Conservation (phyloP, 2,113 vertebrate genomes). For the Malurus melanocephalus region DNA sequence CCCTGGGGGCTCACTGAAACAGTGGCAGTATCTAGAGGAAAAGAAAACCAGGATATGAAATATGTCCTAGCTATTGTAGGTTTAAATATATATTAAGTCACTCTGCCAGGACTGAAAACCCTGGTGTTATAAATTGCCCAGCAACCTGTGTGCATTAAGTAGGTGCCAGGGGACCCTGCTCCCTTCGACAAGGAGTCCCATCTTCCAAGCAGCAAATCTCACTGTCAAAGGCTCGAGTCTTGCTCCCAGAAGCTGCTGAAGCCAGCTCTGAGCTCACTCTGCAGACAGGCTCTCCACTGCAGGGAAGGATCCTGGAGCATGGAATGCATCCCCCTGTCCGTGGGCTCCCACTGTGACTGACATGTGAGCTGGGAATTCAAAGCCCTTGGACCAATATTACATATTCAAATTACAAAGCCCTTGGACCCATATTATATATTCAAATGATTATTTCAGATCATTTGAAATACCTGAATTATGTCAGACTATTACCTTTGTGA, state of each 20-base stretch:
- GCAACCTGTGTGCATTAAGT: background rate
- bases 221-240: background rate
- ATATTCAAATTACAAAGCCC: too few relatives aligned
- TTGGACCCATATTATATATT: too few relatives aligned
- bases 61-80: background rate
- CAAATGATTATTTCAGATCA: background rate
- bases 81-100: constrained; percentile 19
- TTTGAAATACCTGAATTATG: background rate
- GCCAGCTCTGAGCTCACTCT: background rate
- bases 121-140: background rate
- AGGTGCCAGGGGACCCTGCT: background rate
- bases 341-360: background rate
- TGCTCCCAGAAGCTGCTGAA: background rate
- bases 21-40: background rate
- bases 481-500: background rate
- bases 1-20: background rate
- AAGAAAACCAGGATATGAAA: constrained; percentile 10
- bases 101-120: background rate
- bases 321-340: rapidly evolving
- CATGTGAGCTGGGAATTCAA: background rate
- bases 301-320: background rate
- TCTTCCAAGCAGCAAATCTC: background rate
- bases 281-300: rapidly evolving
- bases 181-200: background rate
- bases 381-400: background rate